phyloP scores from a whole-genome alignment of 2,113 vertebrate species.

The Rhinolophus sinicus region DNA sequence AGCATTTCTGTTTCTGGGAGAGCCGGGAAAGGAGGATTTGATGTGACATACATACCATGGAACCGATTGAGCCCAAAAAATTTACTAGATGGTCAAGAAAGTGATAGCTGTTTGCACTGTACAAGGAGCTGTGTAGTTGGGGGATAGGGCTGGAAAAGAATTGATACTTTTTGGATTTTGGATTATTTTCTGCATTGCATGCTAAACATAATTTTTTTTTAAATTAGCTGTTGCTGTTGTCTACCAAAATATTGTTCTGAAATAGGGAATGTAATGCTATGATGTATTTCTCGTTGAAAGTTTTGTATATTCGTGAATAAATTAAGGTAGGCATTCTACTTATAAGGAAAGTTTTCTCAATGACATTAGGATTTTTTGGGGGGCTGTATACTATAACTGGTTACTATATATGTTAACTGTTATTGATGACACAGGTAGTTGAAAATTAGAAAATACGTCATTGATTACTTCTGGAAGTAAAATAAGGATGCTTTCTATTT shows the following conservation, averaged over 20 bases:
- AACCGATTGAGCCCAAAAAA: not conserved
- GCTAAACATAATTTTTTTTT: not conserved
- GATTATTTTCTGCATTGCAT: not conserved
- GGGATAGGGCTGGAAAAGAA: not conserved
- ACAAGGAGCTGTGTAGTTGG: not conserved
- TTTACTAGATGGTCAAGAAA: constrained; percentile 5
- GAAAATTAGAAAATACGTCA: not conserved
- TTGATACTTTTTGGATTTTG: constrained; percentile 2
- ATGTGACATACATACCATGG: not conserved
- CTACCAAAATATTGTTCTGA: not conserved
- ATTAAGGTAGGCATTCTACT: not conserved
- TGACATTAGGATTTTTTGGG: not conserved
- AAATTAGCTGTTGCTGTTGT: not conserved
- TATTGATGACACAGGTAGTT: not conserved
- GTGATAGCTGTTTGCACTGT: not conserved
- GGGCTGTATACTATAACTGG: not conserved
- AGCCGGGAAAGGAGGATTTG: not conserved
- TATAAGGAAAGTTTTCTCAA: not conserved
- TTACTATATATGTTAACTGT: not conserved
- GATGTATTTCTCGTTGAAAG: not conserved
- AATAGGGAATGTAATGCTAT: not conserved
- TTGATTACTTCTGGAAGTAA: not conserved
- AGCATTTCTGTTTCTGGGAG: not conserved
- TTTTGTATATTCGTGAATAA: not conserved
- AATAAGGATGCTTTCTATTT: constrained; percentile 36